Conservation (phyloP, 2,888 invertebrate genomes). For the Eupithecia centaureata region DNA sequence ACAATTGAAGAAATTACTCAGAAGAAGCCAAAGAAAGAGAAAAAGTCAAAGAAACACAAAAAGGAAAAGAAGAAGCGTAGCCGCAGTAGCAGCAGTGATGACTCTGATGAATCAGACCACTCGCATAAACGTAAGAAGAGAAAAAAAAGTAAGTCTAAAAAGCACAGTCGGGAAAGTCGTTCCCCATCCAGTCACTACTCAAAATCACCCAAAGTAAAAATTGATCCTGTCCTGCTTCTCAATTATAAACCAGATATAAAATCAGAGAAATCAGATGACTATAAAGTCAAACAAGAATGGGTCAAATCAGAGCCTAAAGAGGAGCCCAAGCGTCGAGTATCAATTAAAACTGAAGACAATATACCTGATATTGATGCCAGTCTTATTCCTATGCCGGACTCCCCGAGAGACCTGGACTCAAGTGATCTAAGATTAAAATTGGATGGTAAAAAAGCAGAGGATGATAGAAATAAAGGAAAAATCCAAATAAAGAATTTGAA, state of each 20-base stretch:
- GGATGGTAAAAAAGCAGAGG: constrained; percentile 57
- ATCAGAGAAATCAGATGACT: constrained; percentile 45
- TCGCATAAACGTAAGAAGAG: constrained; percentile 84
- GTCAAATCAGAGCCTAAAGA: constrained; percentile 50
- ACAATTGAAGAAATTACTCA: constrained; percentile 73
- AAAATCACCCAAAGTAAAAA: constrained; percentile 60
- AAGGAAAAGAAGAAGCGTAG: constrained; percentile 83
- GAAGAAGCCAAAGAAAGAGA: constrained; percentile 81
- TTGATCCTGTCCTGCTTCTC: constrained; percentile 44
- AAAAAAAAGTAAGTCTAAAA: constrained; percentile 80
- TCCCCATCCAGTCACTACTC: constrained; percentile 57
- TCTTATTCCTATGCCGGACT: constrained; percentile 72
- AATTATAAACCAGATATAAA: constrained; percentile 52
- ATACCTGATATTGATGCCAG: constrained; percentile 58
- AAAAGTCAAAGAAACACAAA: constrained; percentile 83
- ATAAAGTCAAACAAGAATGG: constrained; percentile 49
- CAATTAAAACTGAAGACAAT: constrained; percentile 57
- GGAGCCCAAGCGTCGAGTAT: constrained; percentile 45
- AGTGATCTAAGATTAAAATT: constrained; percentile 60
- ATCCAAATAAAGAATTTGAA: constrained; percentile 88
- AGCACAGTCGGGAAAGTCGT: constrained; percentile 58
- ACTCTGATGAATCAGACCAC: constrained; percentile 75
- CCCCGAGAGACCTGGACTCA: constrained; percentile 61
- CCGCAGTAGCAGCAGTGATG: constrained; percentile 71
- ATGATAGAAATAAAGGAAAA: constrained; percentile 79